Base-by-base conservation (phyloP, 2,888 invertebrate genomes). In the Cryptophagus acutangulus region DNA sequence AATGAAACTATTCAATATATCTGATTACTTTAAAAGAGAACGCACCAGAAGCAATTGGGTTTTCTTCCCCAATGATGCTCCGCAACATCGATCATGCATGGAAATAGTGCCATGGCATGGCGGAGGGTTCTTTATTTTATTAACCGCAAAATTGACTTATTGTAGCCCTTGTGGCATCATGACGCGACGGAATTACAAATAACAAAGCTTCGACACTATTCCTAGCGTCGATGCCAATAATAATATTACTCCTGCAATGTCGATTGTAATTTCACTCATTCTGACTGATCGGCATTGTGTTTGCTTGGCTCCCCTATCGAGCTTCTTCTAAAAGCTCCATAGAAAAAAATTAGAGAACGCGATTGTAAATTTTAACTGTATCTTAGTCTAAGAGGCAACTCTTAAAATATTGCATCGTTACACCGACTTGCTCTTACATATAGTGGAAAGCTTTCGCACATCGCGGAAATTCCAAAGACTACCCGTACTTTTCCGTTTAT, bases 91-190 rank as follows among this genome's bases (percentile, higher is more conserved):
- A 53, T 56, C 57, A 56, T 57, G 57, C 57, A 53, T 55, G 41
- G 51, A 52, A 54, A 53, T 55, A 49, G 49, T 54, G 46, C 42
- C 39, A 42, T 38, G 34, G 43, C 39, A n/a, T n/a, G n/a, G n/a
- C n/a, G n/a, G 51, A 48, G 56, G 55, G 55, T 53, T 45, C 51
- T 52, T 51, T 57, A 56, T 57, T 58, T 57, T 58, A 55, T 56
- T 56, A 54, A 54, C 59, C 59, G 57, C 58, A 57, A 57, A 60
- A 58, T 58, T 58, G 57, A 52, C 55, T 56, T 52, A 51, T 48
- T 42, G 40, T 40, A 35, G 34, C 33, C 43, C 43, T 41, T 43
- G 35, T 38, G 41, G 49, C 40, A 24, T 38, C 41, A 30, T 44
- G 43, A 41, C 40, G 41, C 48, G 36, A 42, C 45, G 37, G 46